A percentile compares a stretch with the other conserved stretches of the same genome.
These are phyloP conservation scores for Drosophila nigritarsus DNA, from an alignment of 2,888 invertebrate species.

Conservation along the genomic window DNA sequence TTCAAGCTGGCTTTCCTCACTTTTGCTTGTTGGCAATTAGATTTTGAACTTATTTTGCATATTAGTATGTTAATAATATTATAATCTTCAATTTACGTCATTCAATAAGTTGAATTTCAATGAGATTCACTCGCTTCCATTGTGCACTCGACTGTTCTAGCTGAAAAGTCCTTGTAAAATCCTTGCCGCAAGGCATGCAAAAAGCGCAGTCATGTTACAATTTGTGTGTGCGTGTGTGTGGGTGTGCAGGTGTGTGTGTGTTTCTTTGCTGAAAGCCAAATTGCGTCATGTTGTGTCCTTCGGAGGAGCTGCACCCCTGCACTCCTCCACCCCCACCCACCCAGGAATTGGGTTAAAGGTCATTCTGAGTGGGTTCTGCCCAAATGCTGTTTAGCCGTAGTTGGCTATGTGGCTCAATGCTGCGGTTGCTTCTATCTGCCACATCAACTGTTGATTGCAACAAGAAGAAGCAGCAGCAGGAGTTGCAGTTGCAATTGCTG, in stretches of 20 bases:
- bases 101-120: not conserved
- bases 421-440: constrained; percentile 10
- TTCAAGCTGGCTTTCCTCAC: not conserved
- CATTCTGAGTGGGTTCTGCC: constrained; percentile 17
- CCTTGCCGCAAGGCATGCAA: constrained; percentile 50
- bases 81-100: not conserved
- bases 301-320: constrained; percentile 16
- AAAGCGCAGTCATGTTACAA: constrained; percentile 27
- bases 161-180: constrained; percentile 29
- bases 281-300: constrained; percentile 55
- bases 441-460: constrained; percentile 63
- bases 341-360: constrained; percentile 53
- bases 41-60: not conserved
- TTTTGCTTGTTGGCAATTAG: not conserved
- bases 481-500: not conserved
- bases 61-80: not conserved
- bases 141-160: constrained; percentile 1
- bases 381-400: constrained; percentile 33
- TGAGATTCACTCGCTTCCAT: not conserved
- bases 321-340: too few species aligned
- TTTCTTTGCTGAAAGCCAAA: constrained; percentile 37
- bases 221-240: constrained; percentile 13
- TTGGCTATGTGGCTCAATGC: constrained; percentile 34
- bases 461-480: constrained; percentile 12
- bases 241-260: constrained; percentile 13